Evolutionary conservation across 2,888 invertebrate genomes (phyloP).

Genomic region (Andrena fulva): DNA sequence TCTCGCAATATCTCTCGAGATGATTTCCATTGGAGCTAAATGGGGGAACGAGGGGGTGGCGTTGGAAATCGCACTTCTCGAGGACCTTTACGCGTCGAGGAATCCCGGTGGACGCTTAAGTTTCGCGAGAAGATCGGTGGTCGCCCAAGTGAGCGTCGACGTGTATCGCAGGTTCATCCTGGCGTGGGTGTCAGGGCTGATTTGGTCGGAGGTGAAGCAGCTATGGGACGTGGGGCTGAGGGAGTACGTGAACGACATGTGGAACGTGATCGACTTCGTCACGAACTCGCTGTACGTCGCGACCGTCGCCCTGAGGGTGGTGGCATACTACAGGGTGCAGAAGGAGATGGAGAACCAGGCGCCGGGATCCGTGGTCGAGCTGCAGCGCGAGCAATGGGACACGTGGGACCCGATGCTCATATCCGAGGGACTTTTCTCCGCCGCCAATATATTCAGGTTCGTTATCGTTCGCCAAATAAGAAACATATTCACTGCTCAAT

Average conservation of each 20-base stretch:
- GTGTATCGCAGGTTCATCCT: conserved; percentile 89
- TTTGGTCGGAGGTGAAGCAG: conserved; percentile 99
- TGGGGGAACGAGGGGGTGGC: background rate
- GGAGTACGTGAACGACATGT: conserved; percentile 99
- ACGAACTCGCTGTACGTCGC: conserved; percentile 99
- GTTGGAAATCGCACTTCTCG: background rate
- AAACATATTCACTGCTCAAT: background rate
- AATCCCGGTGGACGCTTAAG: background rate
- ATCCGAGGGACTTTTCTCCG: conserved; percentile 98
- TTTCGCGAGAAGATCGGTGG: conserved; percentile 1
- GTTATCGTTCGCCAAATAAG: background rate
- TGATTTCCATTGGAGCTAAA: background rate
- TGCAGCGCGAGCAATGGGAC: conserved; percentile 96
- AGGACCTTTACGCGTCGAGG: background rate
- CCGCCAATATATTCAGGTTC: conserved; percentile 96
- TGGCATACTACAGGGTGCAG: conserved; percentile 97
- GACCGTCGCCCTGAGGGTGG: conserved; percentile 96
- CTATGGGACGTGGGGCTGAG: conserved; percentile 98
- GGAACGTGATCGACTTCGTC: conserved; percentile 99
- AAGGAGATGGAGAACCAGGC: conserved; percentile 90
- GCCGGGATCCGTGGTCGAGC: conserved; percentile 87
- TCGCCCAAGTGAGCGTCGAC: background rate
- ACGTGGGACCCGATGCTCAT: conserved; percentile 99
- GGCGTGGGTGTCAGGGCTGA: conserved; percentile 97
- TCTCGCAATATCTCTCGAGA: background rate